Conservation (phyloP, 2,113 vertebrate genomes). For the Siniperca knerii region DNA sequence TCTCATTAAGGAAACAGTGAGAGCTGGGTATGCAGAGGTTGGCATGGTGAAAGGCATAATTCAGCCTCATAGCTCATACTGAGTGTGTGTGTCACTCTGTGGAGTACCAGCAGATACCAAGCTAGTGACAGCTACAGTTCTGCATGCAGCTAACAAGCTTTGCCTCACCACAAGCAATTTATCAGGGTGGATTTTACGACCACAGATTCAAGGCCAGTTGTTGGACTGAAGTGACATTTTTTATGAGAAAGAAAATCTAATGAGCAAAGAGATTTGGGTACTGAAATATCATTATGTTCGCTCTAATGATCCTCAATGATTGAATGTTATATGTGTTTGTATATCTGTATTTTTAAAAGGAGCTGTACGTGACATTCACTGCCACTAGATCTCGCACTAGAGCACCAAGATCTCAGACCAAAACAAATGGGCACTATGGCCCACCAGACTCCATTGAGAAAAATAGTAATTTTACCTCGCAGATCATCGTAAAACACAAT, state of each 20-base stretch:
- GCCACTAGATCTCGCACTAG: too few species aligned
- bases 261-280: background rate
- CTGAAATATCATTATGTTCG: background rate
- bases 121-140: conserved; percentile 13
- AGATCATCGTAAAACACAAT: too few species aligned
- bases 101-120: conserved; percentile 16
- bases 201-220: background rate
- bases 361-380: too few species aligned
- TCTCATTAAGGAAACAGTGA: conserved; percentile 55
- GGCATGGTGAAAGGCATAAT: conserved; percentile 47
- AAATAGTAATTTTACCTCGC: too few species aligned
- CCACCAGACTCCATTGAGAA: too few species aligned
- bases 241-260: background rate
- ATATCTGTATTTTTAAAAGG: background rate
- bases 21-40: conserved; percentile 43
- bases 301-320: too few species aligned
- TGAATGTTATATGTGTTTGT: background rate
- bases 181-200: background rate
- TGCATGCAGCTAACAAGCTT: conserved; percentile 18
- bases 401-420: too few species aligned
- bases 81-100: conserved; percentile 8
- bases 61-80: conserved; percentile 41
- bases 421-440: too few species aligned
- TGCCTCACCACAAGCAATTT: conserved; percentile 10
- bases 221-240: background rate